phyloP scores from a whole-genome alignment of 2,888 invertebrate species.

The Patella pellucida region DNA sequence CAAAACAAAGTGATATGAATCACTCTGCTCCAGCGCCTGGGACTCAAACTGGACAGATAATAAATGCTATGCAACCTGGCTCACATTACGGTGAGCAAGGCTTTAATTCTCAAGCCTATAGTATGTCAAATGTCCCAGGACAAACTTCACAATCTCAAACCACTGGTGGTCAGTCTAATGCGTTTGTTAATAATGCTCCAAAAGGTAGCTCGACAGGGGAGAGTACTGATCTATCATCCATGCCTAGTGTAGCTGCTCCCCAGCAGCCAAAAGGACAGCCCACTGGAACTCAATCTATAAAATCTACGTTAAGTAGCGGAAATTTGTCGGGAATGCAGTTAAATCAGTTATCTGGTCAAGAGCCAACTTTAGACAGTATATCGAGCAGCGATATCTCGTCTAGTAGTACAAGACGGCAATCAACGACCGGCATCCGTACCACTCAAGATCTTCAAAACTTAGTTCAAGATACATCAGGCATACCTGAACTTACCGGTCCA shows the following conservation, averaged over 20 bases:
- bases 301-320: neutral
- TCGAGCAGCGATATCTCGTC: neutral
- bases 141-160: neutral
- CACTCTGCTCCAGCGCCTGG: neutral
- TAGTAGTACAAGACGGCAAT: neutral
- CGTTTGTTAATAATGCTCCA: neutral
- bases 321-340: neutral
- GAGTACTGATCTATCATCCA: no score
- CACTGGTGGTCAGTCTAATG: neutral
- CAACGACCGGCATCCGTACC: neutral
- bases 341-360: neutral
- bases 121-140: slow-evolving; percentile 2
- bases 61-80: slow-evolving; percentile 2
- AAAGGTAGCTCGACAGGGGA: neutral
- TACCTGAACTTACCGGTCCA: slow-evolving; percentile 21
- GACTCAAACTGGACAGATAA: neutral
- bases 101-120: slow-evolving; percentile 1
- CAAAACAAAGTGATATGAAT: neutral
- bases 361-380: neutral
- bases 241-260: neutral
- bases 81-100: neutral
- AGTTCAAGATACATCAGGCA: slow-evolving; percentile 11
- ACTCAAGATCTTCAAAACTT: slow-evolving; percentile 5
- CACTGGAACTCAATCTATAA: neutral
- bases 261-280: neutral